Conservation (phyloP, 2,888 invertebrate species). For the Drosophila kanekoi region DNA sequence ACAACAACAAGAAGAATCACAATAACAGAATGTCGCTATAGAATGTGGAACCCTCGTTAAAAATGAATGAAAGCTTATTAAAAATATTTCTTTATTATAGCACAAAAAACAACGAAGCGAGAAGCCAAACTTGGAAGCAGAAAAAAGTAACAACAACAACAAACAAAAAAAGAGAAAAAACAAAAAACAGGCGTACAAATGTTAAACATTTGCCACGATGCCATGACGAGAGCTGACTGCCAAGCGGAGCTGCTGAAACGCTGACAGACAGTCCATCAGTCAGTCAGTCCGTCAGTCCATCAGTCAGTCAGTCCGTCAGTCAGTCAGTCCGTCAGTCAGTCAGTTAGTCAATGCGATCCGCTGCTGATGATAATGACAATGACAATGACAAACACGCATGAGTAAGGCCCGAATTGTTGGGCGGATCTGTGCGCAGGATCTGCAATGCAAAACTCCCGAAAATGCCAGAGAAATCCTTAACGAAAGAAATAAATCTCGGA, state of each 20-base stretch:
- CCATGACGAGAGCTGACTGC: constrained; percentile 75
- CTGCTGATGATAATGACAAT: constrained; percentile 42
- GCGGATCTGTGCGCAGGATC: constrained; percentile 54
- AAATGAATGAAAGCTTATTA: constrained; percentile 81
- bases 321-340: constrained; percentile 23
- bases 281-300: constrained; percentile 11
- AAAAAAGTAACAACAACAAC: constrained; percentile 20
- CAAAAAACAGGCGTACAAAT: constrained; percentile 77
- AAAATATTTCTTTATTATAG: constrained; percentile 80
- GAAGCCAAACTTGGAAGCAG: constrained; percentile 38
- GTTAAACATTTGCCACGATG: constrained; percentile 81
- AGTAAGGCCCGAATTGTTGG: constrained; percentile 37
- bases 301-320: constrained; percentile 10
- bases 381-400: constrained; percentile 57
- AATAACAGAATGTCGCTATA: constrained; percentile 71
- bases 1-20: constrained; percentile 24
- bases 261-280: constrained; percentile 9
- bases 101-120: constrained; percentile 35
- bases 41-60: constrained; percentile 79
- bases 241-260: constrained; percentile 47
- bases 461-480: constrained; percentile 72
- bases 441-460: constrained; percentile 73
- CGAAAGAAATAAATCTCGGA: constrained; percentile 78
- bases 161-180: constrained; percentile 33
- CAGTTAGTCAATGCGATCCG: constrained; percentile 48